These are phyloP conservation scores for Caenorhabditis sp. DNA, from an alignment of 2,888 invertebrate genomes.

Conservation along the genomic window DNA sequence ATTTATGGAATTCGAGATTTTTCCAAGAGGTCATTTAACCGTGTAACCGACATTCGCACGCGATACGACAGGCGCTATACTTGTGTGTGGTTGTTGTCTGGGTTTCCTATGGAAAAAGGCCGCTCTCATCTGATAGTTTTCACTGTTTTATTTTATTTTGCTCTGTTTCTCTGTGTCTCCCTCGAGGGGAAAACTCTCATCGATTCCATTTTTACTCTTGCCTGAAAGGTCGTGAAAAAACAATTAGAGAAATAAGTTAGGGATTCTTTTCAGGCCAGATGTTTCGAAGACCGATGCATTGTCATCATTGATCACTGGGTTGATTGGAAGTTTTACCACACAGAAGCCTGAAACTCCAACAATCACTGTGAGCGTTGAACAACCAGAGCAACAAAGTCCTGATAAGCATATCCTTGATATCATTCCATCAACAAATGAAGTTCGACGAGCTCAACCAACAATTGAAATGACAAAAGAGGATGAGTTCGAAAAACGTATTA, in stretches of 20 bases:
- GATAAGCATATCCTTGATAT: not conserved
- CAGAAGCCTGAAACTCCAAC: not conserved
- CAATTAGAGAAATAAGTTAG: not conserved
- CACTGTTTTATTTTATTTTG: too few species aligned
- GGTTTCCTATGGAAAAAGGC: too few species aligned
- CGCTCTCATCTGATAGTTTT: too few species aligned
- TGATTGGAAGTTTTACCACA: conserved; percentile 25
- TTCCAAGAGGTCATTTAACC: too few species aligned
- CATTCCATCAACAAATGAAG: conserved; percentile 11
- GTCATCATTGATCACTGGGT: conserved; percentile 41
- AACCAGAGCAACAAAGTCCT: not conserved
- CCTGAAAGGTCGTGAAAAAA: too few species aligned
- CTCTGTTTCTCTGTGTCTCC: too few species aligned
- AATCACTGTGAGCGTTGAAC: not conserved
- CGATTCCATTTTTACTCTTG: too few species aligned
- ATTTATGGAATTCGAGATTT: too few species aligned
- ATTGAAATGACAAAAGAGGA: conserved; percentile 10
- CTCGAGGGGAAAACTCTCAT: too few species aligned
- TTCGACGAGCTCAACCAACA: conserved; percentile 22
- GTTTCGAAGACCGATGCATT: conserved; percentile 42
- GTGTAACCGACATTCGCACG: too few species aligned
- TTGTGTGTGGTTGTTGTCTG: too few species aligned
- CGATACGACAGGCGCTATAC: too few species aligned
- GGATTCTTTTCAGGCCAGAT: conserved; percentile 13
- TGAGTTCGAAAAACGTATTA: conserved; percentile 34